These are phyloP conservation scores for Tychaedon coryphoeus DNA, from an alignment of 2,113 vertebrate genomes.

Conservation along the genomic window DNA sequence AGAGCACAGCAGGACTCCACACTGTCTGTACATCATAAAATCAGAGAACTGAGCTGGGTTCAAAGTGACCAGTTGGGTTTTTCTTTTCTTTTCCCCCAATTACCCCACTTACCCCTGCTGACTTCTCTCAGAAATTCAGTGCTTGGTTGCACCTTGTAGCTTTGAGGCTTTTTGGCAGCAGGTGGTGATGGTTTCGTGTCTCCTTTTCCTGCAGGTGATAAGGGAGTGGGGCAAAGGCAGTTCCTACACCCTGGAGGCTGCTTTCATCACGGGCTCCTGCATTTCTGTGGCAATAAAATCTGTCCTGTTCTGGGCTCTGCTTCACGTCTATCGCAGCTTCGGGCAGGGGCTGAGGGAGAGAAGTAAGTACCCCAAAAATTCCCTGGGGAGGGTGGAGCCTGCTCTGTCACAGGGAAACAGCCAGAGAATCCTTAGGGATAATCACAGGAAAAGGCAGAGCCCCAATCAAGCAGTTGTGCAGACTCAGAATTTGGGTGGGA, in stretches of 20 bases:
- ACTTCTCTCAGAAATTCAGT: neutral
- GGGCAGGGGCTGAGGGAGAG: constrained; percentile 82
- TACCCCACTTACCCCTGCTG: fast-evolving
- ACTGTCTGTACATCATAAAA: fast-evolving
- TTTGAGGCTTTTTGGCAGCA: neutral
- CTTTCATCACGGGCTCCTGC: constrained; percentile 73
- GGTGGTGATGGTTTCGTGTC: neutral
- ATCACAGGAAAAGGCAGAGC: neutral
- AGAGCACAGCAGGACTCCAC: neutral
- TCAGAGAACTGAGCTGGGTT: neutral
- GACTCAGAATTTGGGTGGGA: neutral
- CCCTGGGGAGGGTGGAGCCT: neutral
- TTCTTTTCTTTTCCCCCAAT: fast-evolving
- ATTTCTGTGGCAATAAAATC: constrained; percentile 81
- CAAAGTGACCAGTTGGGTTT: neutral
- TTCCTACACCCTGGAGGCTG: constrained; percentile 77
- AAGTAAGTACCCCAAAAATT: constrained; percentile 69
- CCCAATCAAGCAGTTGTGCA: neutral
- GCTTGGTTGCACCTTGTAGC: neutral
- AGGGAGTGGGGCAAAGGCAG: constrained; percentile 69
- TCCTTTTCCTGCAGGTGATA: constrained; percentile 63
- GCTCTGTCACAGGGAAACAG: neutral
- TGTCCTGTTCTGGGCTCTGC: constrained; percentile 77
- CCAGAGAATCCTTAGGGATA: neutral
- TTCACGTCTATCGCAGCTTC: constrained; percentile 76